Conservation (phyloP, 2,113 vertebrate genomes). For the Nanger granti region DNA sequence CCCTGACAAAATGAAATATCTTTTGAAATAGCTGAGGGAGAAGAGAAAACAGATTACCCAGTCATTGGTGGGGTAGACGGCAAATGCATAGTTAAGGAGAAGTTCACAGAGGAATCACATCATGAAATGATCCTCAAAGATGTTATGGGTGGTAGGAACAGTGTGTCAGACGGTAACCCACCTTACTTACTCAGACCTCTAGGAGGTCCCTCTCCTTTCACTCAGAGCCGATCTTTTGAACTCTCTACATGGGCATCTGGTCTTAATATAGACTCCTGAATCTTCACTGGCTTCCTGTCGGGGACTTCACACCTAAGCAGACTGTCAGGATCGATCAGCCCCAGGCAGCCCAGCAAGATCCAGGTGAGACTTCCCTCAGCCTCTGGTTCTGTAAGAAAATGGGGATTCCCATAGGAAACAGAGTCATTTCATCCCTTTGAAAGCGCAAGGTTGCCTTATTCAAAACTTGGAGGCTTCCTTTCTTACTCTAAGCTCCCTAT, state of each 20-base stretch:
- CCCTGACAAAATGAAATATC: background rate
- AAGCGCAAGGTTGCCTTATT: background rate
- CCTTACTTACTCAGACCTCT: background rate
- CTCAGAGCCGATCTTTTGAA: background rate
- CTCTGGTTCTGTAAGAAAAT: background rate
- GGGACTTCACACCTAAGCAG: background rate
- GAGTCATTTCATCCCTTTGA: background rate
- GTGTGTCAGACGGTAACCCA: background rate
- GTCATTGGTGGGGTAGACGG: background rate
- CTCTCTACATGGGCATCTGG: background rate
- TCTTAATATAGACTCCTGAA: background rate
- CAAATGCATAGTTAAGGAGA: background rate
- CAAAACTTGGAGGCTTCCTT: background rate
- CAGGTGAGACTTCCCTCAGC: background rate
- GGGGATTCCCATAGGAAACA: background rate
- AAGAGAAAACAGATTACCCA: background rate
- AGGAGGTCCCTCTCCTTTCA: background rate
- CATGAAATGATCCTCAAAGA: background rate
- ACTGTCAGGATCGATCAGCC: background rate
- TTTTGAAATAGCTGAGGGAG: background rate
- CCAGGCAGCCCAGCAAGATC: rapidly evolving
- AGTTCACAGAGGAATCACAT: background rate
- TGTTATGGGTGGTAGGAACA: rapidly evolving
- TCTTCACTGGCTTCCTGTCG: background rate
- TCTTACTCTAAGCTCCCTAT: rapidly evolving